Base-by-base conservation (phyloP, 2,888 invertebrate species). In the Archips xylosteana region DNA sequence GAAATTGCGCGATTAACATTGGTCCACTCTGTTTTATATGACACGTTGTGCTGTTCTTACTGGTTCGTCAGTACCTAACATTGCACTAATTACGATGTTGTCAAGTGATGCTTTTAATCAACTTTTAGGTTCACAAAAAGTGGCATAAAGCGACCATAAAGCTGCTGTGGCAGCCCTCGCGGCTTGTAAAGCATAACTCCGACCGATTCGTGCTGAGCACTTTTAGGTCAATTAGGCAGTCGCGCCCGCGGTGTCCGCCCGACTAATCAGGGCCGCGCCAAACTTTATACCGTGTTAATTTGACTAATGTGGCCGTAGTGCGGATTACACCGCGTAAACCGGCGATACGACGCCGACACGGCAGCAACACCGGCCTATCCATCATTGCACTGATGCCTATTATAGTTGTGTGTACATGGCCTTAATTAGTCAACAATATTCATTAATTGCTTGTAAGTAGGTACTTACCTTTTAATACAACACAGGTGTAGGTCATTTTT, bases 161-260 rank as follows among this genome's bases (percentile, higher is more conserved):
- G 32, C 3, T 45, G 64, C 47, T 23, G 65, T 77, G 87, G 72
- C 90, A 93, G 81, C 94, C 94, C 94, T 94, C 66, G 77, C 75
- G 77, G 80, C 79, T 87, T 87, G 86, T 89, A 88, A 88, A 86
- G 82, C 83, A 87, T 87, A 87, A 88, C 91, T 89, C 86, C 87
- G 92, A 93, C 88, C 92, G 94, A 94, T 94, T 94, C 94, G 93
- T 93, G 92, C 87, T 89, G 86, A 91, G 88, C 92, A 93, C 92
- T 94, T 94, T 94, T 94, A 94, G 94, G 94, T 94, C 94, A 94
- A 94, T 94, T 94, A 94, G 91, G 87, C 92, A 91, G 91, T 89
- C 92, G 90, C 92, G 87, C 91, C 91, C 91, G 89, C 85, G 83
- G 70, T 62, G 64, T 32, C 72, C 73, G 39, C 62, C 68, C 85